Evolutionary conservation across 1,140 invertebrate species (phyloP).

Genomic region (Melanaphis sacchari): DNA sequence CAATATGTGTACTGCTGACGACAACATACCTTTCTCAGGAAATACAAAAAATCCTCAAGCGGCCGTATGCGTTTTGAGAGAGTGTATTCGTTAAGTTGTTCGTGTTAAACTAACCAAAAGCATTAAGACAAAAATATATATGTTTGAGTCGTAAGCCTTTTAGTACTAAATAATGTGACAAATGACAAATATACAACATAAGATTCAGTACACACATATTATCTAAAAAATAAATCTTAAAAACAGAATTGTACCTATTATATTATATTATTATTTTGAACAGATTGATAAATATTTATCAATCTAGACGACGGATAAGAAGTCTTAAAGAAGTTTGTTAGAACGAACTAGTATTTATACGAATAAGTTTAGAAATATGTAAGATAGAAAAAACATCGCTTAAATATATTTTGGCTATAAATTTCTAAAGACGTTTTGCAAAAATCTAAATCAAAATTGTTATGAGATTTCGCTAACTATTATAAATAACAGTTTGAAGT

Average conservation of each 20-base stretch:
- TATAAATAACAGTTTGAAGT: neutral
- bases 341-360: neutral
- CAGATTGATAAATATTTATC: neutral
- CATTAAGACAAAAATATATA: neutral
- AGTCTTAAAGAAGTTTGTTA: neutral
- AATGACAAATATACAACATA: neutral
- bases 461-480: neutral
- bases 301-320: neutral
- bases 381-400: neutral
- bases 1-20: neutral
- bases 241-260: neutral
- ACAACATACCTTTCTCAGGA: neutral
- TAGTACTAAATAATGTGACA: neutral
- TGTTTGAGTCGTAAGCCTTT: neutral
- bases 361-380: neutral
- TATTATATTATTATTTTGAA: neutral
- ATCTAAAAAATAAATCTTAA: neutral
- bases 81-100: neutral
- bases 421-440: neutral
- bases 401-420: neutral
- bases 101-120: neutral
- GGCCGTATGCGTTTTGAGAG: neutral
- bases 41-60: neutral
- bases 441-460: constrained; percentile 6
- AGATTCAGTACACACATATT: neutral